A percentile compares a stretch with the other conserved stretches of the same genome.
These are phyloP conservation scores for Progne subis DNA, from an alignment of 2,113 vertebrate genomes.

Conservation along the genomic window DNA sequence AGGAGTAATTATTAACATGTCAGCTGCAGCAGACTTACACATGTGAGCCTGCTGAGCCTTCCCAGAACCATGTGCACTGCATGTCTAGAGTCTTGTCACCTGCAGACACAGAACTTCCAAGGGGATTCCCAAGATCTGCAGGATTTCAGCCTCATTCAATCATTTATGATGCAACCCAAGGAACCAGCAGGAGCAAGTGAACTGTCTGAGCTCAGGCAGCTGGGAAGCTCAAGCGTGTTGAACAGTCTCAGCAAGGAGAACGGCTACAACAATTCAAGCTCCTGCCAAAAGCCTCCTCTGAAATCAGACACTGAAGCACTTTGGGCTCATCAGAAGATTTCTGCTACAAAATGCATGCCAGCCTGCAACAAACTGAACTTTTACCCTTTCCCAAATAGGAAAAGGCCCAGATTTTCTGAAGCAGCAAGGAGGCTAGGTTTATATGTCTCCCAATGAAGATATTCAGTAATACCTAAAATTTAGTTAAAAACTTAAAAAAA, in stretches of 20 bases:
- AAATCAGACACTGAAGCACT: slow-evolving; percentile 29
- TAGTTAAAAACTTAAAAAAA: background rate
- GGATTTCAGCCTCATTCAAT: background rate
- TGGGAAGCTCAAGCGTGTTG: background rate
- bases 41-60: background rate
- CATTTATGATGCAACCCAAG: background rate
- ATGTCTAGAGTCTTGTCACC: background rate
- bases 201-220: background rate
- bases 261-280: background rate
- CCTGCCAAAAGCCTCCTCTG: background rate
- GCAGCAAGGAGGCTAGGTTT: slow-evolving; percentile 78
- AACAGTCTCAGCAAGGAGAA: background rate
- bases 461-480: background rate
- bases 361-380: slow-evolving; percentile 33
- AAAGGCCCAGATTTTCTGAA: slow-evolving; percentile 78
- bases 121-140: background rate
- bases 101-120: background rate
- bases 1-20: background rate
- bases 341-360: background rate
- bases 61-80: background rate
- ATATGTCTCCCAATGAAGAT: slow-evolving; percentile 65
- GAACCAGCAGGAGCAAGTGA: background rate
- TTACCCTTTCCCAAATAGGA: slow-evolving; percentile 81
- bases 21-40: background rate
- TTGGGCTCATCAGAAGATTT: slow-evolving; percentile 49